Base-by-base conservation (phyloP, 30 jellyfish, hydroid and myxozoan species). In the Hydractinia echinata region DNA sequence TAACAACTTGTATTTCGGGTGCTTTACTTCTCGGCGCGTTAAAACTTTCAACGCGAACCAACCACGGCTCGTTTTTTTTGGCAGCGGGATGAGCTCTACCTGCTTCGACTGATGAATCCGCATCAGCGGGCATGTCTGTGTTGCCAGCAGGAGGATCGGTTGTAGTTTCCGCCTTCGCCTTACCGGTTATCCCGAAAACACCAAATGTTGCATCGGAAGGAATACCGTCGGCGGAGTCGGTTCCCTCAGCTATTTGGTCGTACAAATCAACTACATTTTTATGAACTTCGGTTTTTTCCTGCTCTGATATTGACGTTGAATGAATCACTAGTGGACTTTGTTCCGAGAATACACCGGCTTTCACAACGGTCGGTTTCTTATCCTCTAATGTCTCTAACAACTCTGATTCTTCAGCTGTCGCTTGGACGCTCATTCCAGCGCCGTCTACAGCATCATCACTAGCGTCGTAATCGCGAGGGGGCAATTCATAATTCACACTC, bases 21-120 rank as follows among this genome's bases (percentile, higher is more conserved):
- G 85, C 53, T 18, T 55, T 44, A 15, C 66, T 61, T 54, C 51
- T 60, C 16, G 85, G 79, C n/a, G 76, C 61, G 5, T 55, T 54
- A 54, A 51, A 77, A 58, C 85, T 77, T 77, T 77, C 85, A 7
- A 77, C 85, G 6, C 85, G 85, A 4, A 77, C 85, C 53, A 77
- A 20, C 79, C 85, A 77, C 13, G 81, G 81, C 60, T 77, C 53
- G n/a, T 20, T 18, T 10, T 60, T 55, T 30, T 54, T 51, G 3
- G 81, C 39, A 19, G 2, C 44, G 44, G 44, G 44, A 30, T 30
- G 44, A 30, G 44, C 44, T 30, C 44, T 30, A 30, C 44, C 44
- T 30, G 44, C 44, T 30, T 30, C 44, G 2, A 30, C 44, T 30
- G 44, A 30, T 1, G 44, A 30, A 30, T 30, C 44, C 44, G 44